Evolutionary conservation across 2,113 vertebrate species (phyloP), one percentile per base, ranked within the genome.

Genomic region (Boulengeromyrus knoepffleri): DNA sequence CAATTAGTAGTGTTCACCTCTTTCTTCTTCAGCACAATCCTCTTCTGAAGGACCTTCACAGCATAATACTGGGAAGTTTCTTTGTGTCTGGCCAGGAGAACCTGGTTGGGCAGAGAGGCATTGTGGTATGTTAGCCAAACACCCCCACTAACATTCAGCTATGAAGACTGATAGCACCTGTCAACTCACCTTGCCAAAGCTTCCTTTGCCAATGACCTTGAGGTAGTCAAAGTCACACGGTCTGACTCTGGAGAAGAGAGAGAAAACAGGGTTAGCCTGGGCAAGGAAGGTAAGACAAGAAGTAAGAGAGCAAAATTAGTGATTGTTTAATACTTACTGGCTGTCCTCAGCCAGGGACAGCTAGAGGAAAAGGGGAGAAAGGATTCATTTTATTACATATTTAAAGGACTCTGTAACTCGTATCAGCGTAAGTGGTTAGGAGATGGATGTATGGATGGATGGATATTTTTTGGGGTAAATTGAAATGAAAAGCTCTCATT

Each of bases 1-100:
- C 4, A n/a, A 15, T 13, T 6, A 19, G 58, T 36, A 49, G 77
- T 85, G 56, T 92, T 91, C n/a, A 97, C 96, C 94, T 97, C 96
- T 91, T 97, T 97, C 93, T 96, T 96, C 92, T 97, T 97, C 84
- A 97, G 87, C 90, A 97, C 95, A 62, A 96, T 95, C 86, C 96
- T 96, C 95, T 97, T 97, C 93, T 97, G 96, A n/a, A 97, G 94
- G 21, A 97, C 96, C 91, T 97, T 97, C 47, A 97, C 95, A 1
- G 96, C 96, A 9, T 96, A 97, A 89, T 96, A 97, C n/a, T 93
- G 92, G 3, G 93, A 85, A 0, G 93, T 94, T 89, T 96, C 96
- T 92, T 96, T 97, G 92, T 96, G 96, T 36, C 94, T 94, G 53
- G 96, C 96, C 87, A 97, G 94, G 80, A 97, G 93, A 90, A 97